Base-by-base conservation (phyloP, 2,888 invertebrate species). In the Taenaris catops region DNA sequence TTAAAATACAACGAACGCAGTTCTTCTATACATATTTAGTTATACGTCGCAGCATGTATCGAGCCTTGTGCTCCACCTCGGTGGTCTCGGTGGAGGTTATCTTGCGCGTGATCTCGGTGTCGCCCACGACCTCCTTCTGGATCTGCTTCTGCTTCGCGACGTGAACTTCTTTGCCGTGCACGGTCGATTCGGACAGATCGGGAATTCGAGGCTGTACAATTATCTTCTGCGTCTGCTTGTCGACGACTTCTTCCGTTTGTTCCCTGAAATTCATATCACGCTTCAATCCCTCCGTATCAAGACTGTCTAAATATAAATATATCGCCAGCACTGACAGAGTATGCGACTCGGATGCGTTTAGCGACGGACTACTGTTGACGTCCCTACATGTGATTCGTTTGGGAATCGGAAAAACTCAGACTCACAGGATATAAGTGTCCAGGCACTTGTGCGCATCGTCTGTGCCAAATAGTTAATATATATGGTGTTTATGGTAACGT, bases 31-130 rank as follows among this genome's bases (percentile, higher is more conserved):
- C n/a, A n/a, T n/a, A n/a, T n/a, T n/a, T n/a, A n/a, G n/a, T n/a
- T n/a, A n/a, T n/a, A n/a, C n/a, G n/a, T n/a, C n/a, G n/a, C n/a
- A n/a, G n/a, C n/a, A n/a, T n/a, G n/a, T n/a, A n/a, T n/a, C n/a
- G 93, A 1, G 91, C 96, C 64, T 95, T 96, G 65, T 96, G 96
- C 67, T 97, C 96, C 37, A 96, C 90, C 72, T 96, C 96, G 1
- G 96, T 95, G 1, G 96, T 97, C 81, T 97, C 96, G 4, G 96
- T 97, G 14, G 96, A 94, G 5, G 96, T 96, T 41, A 96, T 96
- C 63, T 96, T 96, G 48, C 97, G 90, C 0, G 96, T 96, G 31
- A 97, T 96, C 81, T 97, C 96, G 18, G 93, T 79, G 62, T 97
- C 96, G 5, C 96, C 97, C 33, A 93, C 89, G 1, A 91, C 89